Evolutionary conservation across 1,140 invertebrate species (phyloP).

Genomic region (Dreissena rostriformis): DNA sequence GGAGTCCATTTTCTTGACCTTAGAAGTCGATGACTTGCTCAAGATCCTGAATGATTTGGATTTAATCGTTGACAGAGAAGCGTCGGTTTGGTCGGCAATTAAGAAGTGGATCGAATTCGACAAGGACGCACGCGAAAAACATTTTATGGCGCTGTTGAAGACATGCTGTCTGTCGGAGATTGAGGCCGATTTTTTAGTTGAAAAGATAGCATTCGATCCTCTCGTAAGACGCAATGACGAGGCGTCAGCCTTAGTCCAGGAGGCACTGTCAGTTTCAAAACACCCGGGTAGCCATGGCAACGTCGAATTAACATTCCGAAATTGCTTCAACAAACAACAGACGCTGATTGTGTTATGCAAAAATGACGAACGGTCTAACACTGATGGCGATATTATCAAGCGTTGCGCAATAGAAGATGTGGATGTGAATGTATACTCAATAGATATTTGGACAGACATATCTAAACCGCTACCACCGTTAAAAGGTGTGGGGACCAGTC

Average conservation of each 20-base stretch:
- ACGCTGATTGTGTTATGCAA: background rate
- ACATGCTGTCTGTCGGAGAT: slow-evolving; percentile 35
- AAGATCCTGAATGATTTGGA: background rate
- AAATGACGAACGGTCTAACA: background rate
- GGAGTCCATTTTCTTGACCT: slow-evolving; percentile 2
- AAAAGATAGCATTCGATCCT: slow-evolving; percentile 32
- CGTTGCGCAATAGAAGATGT: background rate
- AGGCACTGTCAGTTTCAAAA: slow-evolving; percentile 4
- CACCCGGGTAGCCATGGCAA: slow-evolving; percentile 35
- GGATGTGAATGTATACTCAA: background rate
- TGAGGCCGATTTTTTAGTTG: slow-evolving; percentile 14
- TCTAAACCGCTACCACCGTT: background rate
- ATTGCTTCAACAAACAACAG: slow-evolving; percentile 24
- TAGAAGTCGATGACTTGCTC: slow-evolving; percentile 24
- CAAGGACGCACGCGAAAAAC: background rate
- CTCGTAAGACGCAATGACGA: slow-evolving; percentile 13
- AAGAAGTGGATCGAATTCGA: slow-evolving; percentile 31
- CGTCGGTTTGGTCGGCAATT: slow-evolving; percentile 29
- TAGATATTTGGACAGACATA: background rate
- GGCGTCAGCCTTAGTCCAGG: slow-evolving; percentile 25
- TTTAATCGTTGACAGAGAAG: slow-evolving; percentile 21
- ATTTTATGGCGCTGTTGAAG: slow-evolving; percentile 15
- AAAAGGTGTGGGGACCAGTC: background rate
- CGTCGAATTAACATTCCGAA: slow-evolving; percentile 25
- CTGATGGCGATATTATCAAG: background rate